phyloP scores from a whole-genome alignment of 2,888 invertebrate genomes.

The Lingula anatina region DNA sequence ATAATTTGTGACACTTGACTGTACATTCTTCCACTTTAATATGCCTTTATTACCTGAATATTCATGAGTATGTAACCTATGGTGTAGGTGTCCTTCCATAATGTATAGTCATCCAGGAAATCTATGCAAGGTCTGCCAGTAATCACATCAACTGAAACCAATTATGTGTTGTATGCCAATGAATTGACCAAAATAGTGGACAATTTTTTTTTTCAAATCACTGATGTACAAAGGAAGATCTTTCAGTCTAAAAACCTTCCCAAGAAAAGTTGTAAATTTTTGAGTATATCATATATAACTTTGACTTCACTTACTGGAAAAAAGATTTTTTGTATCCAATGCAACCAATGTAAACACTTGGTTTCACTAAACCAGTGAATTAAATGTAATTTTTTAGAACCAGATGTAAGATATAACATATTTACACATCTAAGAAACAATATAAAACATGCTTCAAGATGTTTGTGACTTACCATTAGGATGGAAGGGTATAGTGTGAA shows the following conservation, averaged over 20 bases:
- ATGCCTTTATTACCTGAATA: slow-evolving; percentile 31
- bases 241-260: too few species aligned
- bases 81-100: slow-evolving; percentile 33
- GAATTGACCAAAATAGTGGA: not conserved
- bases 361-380: too few species aligned
- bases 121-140: slow-evolving; percentile 43
- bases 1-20: too few species aligned
- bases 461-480: slow-evolving; percentile 38
- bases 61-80: slow-evolving; percentile 28
- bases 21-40: too few species aligned
- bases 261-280: not conserved
- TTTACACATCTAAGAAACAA: too few species aligned
- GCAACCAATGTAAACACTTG: too few species aligned
- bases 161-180: not conserved
- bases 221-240: too few species aligned
- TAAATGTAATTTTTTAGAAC: too few species aligned
- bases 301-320: too few species aligned
- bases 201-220: not conserved
- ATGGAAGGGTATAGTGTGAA: slow-evolving; percentile 49
- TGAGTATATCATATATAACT: not conserved
- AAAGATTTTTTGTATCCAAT: too few species aligned
- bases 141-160: slow-evolving; percentile 39
- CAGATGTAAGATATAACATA: too few species aligned
- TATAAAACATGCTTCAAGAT: not conserved
- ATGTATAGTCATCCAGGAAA: slow-evolving; percentile 33